Conservation (phyloP, 1,140 invertebrate genomes). For the Trichonephila inaurata region DNA sequence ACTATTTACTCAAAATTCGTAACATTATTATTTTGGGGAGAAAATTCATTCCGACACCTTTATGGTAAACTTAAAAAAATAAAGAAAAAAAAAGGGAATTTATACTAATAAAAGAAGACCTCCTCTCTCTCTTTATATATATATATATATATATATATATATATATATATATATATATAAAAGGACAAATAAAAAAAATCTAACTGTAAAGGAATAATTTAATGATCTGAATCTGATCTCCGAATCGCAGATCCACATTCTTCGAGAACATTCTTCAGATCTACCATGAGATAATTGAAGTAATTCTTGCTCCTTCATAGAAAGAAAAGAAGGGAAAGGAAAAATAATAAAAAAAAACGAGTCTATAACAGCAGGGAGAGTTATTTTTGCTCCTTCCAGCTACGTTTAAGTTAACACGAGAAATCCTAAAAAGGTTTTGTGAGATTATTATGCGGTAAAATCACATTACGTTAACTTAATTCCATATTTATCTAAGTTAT, state of each 20-base stretch:
- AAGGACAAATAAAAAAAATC: not conserved
- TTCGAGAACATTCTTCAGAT: conserved; percentile 18
- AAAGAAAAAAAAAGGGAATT: not conserved
- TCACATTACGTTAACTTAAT: not conserved
- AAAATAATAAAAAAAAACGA: not conserved
- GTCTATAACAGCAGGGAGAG: conserved; percentile 9
- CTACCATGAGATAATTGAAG: conserved; percentile 8
- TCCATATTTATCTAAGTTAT: too few relatives aligned
- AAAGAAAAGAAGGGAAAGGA: not conserved
- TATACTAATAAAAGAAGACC: not conserved
- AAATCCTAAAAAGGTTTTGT: not conserved
- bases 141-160: too few relatives aligned
- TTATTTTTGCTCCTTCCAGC: not conserved
- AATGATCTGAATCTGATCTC: conserved; percentile 26
- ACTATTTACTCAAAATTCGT: too few relatives aligned
- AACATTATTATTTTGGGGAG: too few relatives aligned
- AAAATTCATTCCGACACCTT: too few relatives aligned
- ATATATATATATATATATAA: too few relatives aligned
- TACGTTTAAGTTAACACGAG: not conserved
- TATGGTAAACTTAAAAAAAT: not conserved
- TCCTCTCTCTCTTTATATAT: too few relatives aligned
- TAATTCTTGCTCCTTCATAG: conserved; percentile 10
- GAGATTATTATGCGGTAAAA: not conserved
- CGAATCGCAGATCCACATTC: conserved; percentile 17
- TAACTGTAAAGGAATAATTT: conserved; percentile 24